Conservation (phyloP, 2,797 vertebrate species). For the Lacerta bilineata region DNA sequence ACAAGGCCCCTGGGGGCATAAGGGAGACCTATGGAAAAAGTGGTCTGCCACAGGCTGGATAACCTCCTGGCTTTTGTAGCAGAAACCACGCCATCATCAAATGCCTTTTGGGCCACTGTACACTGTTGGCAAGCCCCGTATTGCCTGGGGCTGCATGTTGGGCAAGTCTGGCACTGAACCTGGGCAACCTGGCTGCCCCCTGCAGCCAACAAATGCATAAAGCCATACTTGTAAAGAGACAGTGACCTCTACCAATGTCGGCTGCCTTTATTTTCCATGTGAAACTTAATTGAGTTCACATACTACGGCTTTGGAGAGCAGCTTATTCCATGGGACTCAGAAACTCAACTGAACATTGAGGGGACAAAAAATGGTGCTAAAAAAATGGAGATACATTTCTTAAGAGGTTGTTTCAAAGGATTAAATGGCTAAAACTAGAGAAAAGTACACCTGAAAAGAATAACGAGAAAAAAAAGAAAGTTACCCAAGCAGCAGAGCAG, state of each 20-base stretch:
- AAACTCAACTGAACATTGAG: constrained; percentile 58
- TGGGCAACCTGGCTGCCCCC: constrained; percentile 44
- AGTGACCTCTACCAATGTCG: constrained; percentile 56
- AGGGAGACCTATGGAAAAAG: background rate
- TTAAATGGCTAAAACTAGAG: constrained; percentile 67
- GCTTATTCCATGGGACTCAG: constrained; percentile 50
- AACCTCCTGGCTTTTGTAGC: background rate
- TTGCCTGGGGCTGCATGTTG: background rate
- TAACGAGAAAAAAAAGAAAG: constrained; percentile 56
- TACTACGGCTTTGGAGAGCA: constrained; percentile 33
- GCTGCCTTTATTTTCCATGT: constrained; percentile 50
- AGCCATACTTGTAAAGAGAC: constrained; percentile 40
- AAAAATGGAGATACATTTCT: constrained; percentile 54
- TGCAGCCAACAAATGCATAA: constrained; percentile 49
- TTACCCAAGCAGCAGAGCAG: constrained; percentile 61
- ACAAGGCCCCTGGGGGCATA: constrained; percentile 58
- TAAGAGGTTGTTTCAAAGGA: constrained; percentile 59
- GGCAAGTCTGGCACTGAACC: constrained; percentile 11
- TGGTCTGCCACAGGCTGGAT: background rate
- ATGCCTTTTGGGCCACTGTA: background rate
- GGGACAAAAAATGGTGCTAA: constrained; percentile 66
- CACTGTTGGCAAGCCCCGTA: background rate
- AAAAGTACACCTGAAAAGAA: constrained; percentile 45
- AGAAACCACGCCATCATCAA: background rate
- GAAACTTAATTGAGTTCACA: constrained; percentile 54